phyloP scores from a whole-genome alignment of 1,140 invertebrate species.

The Drosophila bocki region DNA sequence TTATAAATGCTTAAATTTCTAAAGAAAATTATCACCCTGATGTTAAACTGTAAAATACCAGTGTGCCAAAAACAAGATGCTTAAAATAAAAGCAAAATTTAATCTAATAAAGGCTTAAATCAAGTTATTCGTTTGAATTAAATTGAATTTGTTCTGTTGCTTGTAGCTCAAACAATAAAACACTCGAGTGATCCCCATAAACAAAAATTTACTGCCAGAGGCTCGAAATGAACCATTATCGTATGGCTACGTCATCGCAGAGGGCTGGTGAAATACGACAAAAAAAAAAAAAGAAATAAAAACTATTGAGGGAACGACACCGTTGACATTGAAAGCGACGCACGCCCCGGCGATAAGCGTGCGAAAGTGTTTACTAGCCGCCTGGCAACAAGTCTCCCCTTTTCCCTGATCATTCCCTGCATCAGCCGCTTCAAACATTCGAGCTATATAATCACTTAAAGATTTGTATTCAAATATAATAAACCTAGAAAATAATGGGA shows the following conservation, averaged over 20 bases:
- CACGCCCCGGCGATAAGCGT: conserved; percentile 54
- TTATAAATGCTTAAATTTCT: neutral
- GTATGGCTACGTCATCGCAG: conserved; percentile 56
- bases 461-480: neutral
- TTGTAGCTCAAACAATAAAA: conserved; percentile 17
- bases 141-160: neutral
- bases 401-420: neutral
- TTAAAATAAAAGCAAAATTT: neutral
- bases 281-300: conserved; percentile 1
- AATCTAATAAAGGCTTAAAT: conserved; percentile 24
- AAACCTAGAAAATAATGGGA: neutral
- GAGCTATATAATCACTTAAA: conserved; percentile 5
- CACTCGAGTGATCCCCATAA: conserved; percentile 38
- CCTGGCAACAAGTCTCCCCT: conserved; percentile 60
- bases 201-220: conserved; percentile 26
- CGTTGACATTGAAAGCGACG: conserved; percentile 73
- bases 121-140: conserved; percentile 21
- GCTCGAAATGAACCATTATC: conserved; percentile 23
- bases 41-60: neutral
- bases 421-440: conserved; percentile 15
- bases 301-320: conserved; percentile 60
- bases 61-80: too few species aligned
- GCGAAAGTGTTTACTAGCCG: conserved; percentile 39
- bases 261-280: conserved; percentile 62
- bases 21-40: neutral